Evolutionary conservation across 2,113 vertebrate species (phyloP), one percentile per base, ranked within the genome.

Genomic region (Vombatus ursinus): DNA sequence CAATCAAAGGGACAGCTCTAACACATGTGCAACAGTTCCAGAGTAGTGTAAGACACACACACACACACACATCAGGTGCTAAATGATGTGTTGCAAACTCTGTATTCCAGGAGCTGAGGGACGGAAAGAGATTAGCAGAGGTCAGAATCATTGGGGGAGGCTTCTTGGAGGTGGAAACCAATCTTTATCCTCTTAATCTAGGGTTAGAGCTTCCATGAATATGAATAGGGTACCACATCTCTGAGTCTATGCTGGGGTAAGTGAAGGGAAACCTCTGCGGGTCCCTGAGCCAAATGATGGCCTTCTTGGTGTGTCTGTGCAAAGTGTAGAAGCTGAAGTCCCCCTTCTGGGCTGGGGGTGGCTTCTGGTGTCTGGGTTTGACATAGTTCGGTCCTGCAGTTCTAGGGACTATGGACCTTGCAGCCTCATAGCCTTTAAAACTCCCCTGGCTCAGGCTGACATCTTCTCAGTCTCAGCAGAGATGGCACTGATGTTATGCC

Each of bases 381-480:
- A 48, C 50, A 52, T 24, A 23, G 14, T 47, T 95, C 53, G 37
- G 53, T 47, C 52, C 37, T 52, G 44, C 19, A 50, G 8, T 90
- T 94, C 26, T 52, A 50, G 8, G 61, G 92, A 50, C 22, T 26
- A 92, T 23, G 44, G 93, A 93, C 52, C 31, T 44, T 91, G 9
- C 52, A 94, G 52, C 90, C 53, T 28, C 89, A 11, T 53, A 51
- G 61, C 50, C 94, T 50, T 3, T 54, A 95, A 93, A 92, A 90
- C 5, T 77, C 28, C 94, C 49, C 16, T n/a, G 54, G n/a, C 47
- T 92, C 37, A 28, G 51, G 50, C 53, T 57, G 49, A 95, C 93
- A 92, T 92, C 89, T 9, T 31, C 49, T 54, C 3, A 10, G 49
- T 53, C 44, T 96, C 93, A 94, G 44, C 93, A 92, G 52, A 94